phyloP scores from a whole-genome alignment of 1,140 invertebrate species.

The Vanessa tameamea region DNA sequence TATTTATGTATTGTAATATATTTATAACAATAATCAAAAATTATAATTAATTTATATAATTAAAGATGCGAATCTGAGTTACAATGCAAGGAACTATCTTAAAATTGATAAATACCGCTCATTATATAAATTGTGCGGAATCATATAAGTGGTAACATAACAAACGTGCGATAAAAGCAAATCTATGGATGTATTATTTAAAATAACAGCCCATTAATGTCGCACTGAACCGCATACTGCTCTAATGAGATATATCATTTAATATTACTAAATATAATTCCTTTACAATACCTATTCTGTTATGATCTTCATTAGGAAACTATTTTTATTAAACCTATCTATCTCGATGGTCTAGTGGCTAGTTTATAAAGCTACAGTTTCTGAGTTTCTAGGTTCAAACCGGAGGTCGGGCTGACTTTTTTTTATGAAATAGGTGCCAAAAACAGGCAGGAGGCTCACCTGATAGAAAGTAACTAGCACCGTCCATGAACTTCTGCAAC shows the following conservation, averaged over 20 bases:
- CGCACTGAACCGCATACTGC: constrained; percentile 5
- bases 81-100: not conserved
- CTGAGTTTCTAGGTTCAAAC: no score
- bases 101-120: constrained; percentile 15
- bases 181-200: constrained; percentile 42
- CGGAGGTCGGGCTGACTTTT: no score
- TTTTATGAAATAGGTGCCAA: no score
- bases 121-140: constrained; percentile 20
- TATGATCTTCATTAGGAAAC: not conserved
- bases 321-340: not conserved
- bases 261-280: constrained; percentile 25
- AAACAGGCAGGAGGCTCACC: no score
- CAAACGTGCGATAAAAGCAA: constrained; percentile 34
- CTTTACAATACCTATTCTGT: constrained; percentile 2
- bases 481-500: no score
- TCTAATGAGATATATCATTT: constrained; percentile 34
- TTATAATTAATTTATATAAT: not conserved
- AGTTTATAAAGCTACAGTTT: no score
- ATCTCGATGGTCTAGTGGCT: no score
- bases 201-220: constrained; percentile 37
- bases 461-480: no score
- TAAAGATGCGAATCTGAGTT: not conserved
- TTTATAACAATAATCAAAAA: no score
- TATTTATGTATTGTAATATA: no score
- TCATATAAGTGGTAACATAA: constrained; percentile 28